Conservation (phyloP, 2,113 vertebrate genomes). For the Sminthopsis crassicaudata region DNA sequence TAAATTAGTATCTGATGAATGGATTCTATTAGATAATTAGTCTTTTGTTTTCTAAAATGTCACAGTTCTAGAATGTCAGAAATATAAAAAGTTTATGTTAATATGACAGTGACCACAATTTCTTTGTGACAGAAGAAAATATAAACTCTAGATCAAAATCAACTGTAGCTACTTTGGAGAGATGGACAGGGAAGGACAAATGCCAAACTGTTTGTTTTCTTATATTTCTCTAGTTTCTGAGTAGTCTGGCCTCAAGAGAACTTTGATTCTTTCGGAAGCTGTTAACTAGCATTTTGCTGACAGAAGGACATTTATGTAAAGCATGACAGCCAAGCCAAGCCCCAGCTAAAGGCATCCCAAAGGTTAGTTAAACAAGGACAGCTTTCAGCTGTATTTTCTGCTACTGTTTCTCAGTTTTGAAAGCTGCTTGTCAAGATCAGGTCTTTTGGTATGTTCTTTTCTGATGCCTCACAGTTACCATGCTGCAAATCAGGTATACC, state of each 20-base stretch:
- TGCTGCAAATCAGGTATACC: conserved; percentile 52
- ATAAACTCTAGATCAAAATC: not conserved
- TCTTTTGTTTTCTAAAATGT: not conserved
- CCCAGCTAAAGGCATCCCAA: conserved; percentile 71
- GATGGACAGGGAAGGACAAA: conserved; percentile 59
- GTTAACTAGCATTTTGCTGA: conserved; percentile 73
- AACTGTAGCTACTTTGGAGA: conserved; percentile 41
- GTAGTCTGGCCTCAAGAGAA: conserved; percentile 65
- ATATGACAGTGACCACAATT: not conserved
- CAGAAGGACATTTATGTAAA: conserved; percentile 75
- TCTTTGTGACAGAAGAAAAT: not conserved
- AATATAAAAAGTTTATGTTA: not conserved
- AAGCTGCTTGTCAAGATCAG: conserved; percentile 44
- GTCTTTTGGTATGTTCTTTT: not conserved
- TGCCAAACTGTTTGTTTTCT: conserved; percentile 60
- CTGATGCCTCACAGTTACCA: conserved; percentile 29
- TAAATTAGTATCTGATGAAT: not conserved
- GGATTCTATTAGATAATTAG: not conserved
- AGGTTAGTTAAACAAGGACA: conserved; percentile 68
- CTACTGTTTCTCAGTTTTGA: conserved; percentile 67
- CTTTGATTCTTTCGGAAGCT: conserved; percentile 67
- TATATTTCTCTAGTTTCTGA: conserved; percentile 70
- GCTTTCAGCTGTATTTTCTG: conserved; percentile 68
- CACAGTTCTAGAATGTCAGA: not conserved
- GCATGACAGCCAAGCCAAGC: conserved; percentile 64